Evolutionary conservation across 1,140 invertebrate species (phyloP).

Genomic region (Octopus sinensis): DNA sequence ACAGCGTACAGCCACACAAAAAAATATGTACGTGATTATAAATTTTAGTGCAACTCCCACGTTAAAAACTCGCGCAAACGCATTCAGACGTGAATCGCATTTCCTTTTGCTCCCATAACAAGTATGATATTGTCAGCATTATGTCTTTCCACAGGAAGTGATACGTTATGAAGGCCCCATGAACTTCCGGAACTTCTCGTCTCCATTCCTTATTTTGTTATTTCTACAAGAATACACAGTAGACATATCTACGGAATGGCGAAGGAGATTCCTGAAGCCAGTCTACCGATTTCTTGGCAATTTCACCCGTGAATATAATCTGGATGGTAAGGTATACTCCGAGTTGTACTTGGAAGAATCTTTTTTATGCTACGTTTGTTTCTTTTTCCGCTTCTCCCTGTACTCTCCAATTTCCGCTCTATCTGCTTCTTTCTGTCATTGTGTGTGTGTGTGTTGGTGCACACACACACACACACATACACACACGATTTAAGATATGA

Average conservation of each 20-base stretch:
- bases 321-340: background rate
- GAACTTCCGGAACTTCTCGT: background rate
- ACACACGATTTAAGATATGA: background rate
- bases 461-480: background rate
- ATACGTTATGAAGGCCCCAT: background rate
- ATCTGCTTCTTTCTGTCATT: background rate
- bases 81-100: too few species aligned
- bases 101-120: too few species aligned
- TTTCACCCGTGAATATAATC: constrained; percentile 1
- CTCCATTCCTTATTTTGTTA: background rate
- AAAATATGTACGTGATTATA: too few species aligned
- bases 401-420: too few species aligned
- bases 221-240: background rate
- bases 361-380: too few species aligned
- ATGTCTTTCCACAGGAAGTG: background rate
- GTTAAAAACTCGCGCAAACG: too few species aligned
- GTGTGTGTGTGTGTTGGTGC: background rate
- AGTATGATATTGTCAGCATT: too few species aligned
- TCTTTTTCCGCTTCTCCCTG: too few species aligned
- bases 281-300: background rate
- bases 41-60: too few species aligned
- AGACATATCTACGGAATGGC: background rate
- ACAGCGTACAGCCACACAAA: too few species aligned
- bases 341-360: too few species aligned
- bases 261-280: background rate